Evolutionary conservation across 35 echinoderm and acorn worm genomes (phyloP).

Genomic region (Apostichopus parvimensis): DNA sequence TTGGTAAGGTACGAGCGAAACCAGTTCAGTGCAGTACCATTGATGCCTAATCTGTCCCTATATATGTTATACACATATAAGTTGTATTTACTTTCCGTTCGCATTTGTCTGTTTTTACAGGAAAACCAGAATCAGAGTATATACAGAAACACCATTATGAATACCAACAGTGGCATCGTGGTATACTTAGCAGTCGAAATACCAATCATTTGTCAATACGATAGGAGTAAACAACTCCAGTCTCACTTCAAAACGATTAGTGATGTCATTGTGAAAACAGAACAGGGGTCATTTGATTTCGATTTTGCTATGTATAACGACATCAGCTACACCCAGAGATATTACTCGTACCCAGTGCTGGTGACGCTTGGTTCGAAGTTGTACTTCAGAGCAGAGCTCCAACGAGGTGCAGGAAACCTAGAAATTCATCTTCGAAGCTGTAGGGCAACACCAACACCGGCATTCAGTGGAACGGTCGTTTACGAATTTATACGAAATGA

Average conservation of each 20-base stretch:
- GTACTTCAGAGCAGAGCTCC: constrained; percentile 24
- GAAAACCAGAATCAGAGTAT: constrained; percentile 4
- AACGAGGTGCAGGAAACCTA: neutral
- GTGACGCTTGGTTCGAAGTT: neutral
- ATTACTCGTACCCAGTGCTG: neutral
- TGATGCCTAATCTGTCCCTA: no score
- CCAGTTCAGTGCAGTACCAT: no score
- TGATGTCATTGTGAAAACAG: neutral
- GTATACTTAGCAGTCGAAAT: neutral
- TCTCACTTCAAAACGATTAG: neutral
- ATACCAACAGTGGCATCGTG: neutral
- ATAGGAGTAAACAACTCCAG: neutral
- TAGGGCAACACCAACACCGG: neutral
- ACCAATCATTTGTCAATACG: constrained; percentile 15
- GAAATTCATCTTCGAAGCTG: constrained; percentile 43
- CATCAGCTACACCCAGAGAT: neutral
- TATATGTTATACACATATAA: no score
- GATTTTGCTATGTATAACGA: constrained; percentile 15
- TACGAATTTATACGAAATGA: constrained; percentile 27
- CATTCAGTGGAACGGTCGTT: neutral
- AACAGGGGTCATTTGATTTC: neutral
- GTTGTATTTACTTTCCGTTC: no score
- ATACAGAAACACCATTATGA: neutral
- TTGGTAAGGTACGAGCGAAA: no score
- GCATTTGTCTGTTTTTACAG: neutral